Evolutionary conservation across 2,888 invertebrate species (phyloP).

Genomic region (Tenthredo mesomela): DNA sequence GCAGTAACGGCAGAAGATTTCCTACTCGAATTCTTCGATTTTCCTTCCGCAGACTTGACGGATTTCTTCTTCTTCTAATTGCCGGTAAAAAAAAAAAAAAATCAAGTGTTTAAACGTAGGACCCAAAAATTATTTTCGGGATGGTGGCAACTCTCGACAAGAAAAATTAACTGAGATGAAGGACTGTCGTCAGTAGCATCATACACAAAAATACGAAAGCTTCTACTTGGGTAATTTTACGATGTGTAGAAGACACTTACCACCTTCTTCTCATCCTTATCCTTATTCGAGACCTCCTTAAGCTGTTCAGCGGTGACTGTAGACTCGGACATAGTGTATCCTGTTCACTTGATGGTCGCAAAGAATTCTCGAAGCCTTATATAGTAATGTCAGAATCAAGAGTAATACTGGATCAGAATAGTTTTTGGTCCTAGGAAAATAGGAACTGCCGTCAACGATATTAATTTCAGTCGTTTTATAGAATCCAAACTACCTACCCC

Average conservation of each 20-base stretch:
- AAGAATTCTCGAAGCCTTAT: not conserved
- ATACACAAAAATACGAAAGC: not conserved
- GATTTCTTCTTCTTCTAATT: slow-evolving; percentile 57
- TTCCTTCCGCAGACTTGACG: slow-evolving; percentile 51
- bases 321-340: slow-evolving; percentile 8
- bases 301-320: not conserved
- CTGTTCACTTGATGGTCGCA: not conserved
- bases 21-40: slow-evolving; percentile 32
- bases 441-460: slow-evolving; percentile 4
- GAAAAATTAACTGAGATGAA: no score
- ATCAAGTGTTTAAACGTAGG: not conserved
- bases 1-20: slow-evolving; percentile 21
- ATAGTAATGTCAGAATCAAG: not conserved
- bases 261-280: slow-evolving; percentile 26
- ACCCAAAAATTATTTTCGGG: not conserved
- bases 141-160: no score
- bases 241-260: not conserved
- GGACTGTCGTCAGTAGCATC: not conserved
- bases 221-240: not conserved
- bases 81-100: not conserved
- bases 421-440: slow-evolving; percentile 5
- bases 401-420: not conserved
- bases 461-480: slow-evolving; percentile 42
- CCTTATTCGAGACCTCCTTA: slow-evolving; percentile 16
- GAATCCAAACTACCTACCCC: slow-evolving; percentile 35